A percentile compares a stretch with the other conserved stretches of the same genome.
Conservation (phyloP, 2,113 vertebrate genomes). For the Jacana jacana region DNA sequence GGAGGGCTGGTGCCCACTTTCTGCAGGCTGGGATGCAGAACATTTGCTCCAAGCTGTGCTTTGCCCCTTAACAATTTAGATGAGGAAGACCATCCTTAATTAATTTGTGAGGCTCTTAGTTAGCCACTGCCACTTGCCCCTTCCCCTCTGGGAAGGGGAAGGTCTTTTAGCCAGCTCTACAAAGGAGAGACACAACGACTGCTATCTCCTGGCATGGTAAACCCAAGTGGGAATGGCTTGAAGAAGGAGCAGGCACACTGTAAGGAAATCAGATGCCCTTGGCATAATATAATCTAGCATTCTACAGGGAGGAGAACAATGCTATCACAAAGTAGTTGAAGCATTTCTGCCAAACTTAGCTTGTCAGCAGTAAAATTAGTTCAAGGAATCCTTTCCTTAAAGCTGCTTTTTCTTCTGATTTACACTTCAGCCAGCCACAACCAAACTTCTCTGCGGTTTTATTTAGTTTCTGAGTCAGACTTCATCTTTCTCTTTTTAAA, state of each 20-base stretch:
- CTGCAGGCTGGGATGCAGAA: neutral
- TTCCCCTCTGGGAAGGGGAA: neutral
- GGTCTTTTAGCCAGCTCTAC: neutral
- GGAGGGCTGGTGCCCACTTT: neutral
- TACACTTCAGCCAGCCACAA: neutral
- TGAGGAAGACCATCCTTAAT: neutral
- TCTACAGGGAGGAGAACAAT: neutral
- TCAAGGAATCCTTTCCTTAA: neutral
- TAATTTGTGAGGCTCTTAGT: neutral
- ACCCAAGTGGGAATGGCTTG: neutral
- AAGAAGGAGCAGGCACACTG: neutral
- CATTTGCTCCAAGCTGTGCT: neutral
- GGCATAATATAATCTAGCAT: neutral
- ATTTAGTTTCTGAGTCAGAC: slow-evolving; percentile 19
- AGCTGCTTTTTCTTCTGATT: neutral
- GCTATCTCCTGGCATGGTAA: neutral
- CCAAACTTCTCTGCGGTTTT: neutral
- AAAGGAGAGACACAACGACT: neutral
- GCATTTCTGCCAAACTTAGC: neutral
- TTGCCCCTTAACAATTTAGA: neutral
- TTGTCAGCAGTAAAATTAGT: neutral
- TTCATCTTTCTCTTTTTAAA: slow-evolving; percentile 1
- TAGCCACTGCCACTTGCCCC: neutral
- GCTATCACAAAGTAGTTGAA: neutral
- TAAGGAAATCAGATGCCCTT: neutral